These are phyloP conservation scores for Dolichallabes microphthalmus DNA, from an alignment of 2,113 vertebrate species.

Conservation along the genomic window DNA sequence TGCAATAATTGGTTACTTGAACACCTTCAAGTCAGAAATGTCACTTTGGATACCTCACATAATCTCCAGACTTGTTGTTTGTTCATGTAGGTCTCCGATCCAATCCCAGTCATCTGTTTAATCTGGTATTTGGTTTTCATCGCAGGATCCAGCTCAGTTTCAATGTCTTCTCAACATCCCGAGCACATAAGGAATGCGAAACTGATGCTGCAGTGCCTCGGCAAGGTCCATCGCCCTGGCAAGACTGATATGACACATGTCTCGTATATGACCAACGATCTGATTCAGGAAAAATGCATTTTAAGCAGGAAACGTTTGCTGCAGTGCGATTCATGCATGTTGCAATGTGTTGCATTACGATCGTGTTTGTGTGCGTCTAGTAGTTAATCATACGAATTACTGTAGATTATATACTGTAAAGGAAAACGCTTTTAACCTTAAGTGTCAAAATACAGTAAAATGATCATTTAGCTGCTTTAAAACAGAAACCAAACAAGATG, in stretches of 20 bases:
- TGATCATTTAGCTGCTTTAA: not conserved
- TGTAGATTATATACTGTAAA: not conserved
- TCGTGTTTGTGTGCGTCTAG: not conserved
- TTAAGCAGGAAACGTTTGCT: not conserved
- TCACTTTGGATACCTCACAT: not conserved
- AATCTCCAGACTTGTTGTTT: slow-evolving; percentile 19
- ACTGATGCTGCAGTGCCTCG: not conserved
- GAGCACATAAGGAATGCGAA: not conserved
- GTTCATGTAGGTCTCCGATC: slow-evolving; percentile 20
- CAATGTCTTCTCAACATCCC: slow-evolving; percentile 17
- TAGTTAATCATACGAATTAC: not conserved
- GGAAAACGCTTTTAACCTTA: not conserved
- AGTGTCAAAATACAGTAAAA: not conserved
- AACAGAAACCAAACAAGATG: not conserved
- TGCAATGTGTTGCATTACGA: not conserved
- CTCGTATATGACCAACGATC: not conserved
- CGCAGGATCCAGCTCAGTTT: slow-evolving; percentile 23
- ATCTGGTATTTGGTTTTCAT: slow-evolving; percentile 34
- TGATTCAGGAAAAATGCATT: not conserved
- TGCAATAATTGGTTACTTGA: slow-evolving; percentile 25
- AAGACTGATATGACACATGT: not conserved
- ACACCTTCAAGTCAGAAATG: not conserved
- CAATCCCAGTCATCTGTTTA: slow-evolving; percentile 43
- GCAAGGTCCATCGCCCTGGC: not conserved
- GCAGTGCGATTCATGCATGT: not conserved